Evolutionary conservation across 2,888 invertebrate species (phyloP), one percentile per base, ranked within the genome.

Genomic region (Lagria hirta): DNA sequence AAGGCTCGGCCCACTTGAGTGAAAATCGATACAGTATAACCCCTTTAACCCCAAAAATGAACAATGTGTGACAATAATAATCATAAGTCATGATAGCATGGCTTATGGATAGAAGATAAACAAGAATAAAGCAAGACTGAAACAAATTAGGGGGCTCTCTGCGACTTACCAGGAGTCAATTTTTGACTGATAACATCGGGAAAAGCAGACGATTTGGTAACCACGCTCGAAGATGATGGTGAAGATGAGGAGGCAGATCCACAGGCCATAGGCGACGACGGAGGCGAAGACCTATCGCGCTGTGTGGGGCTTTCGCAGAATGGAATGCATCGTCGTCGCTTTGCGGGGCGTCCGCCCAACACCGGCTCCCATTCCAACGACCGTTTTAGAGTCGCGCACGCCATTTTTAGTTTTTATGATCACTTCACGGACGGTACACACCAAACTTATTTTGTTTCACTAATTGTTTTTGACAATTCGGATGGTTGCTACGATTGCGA

Each of bases 351-450:
- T 67, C 87, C 87, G 69, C 88, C 86, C 73, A 93, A 83, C 54
- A 84, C 78, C 55, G 93, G 88, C 76, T 96, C 96, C 84, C 95
- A 95, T 73, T 96, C 96, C 69, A 93, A 80, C 71, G 88, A 86
- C 73, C 96, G 83, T 80, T 96, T 96, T 58, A 96, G 80, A 67
- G 96, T 96, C 76, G 95, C 95, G 81, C 96, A 96, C 81, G 96
- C 96, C 96, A 97, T 97, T 80, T 81, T 82, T 71, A 65, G 64
- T 62, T 70, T 57, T 54, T 51, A 54, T 51, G 50, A 54, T 57
- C 48, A 41, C 49, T 48, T 48, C n/a, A n/a, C n/a, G 52, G 51
- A 48, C 45, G 30, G 23, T 37, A 38, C 43, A 32, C 37, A 30
- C 74, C 75, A 78, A 77, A 78, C 79, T 78, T 75, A 78, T 72